A percentile compares a stretch with the other conserved stretches of the same genome.
Evolutionary conservation across 1,140 invertebrate species (phyloP).

Genomic region (Brachionus koreanus): DNA sequence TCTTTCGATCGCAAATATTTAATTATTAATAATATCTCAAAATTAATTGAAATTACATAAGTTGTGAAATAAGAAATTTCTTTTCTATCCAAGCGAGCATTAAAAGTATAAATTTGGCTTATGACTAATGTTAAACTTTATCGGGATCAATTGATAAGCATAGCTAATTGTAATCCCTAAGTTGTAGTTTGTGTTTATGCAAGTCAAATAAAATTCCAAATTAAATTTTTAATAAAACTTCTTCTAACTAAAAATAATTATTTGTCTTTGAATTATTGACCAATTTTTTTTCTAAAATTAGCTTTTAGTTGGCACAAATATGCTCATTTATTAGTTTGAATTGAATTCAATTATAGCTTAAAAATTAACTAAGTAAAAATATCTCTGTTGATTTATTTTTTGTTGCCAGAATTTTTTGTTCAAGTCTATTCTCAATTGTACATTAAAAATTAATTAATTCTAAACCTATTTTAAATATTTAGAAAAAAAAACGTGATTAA

Average conservation of each 20-base stretch:
- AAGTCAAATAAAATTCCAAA: background rate
- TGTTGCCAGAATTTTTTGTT: background rate
- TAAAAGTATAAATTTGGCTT: background rate
- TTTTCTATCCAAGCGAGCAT: background rate
- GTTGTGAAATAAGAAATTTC: background rate
- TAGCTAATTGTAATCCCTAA: background rate
- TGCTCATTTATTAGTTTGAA: no score
- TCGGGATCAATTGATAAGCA: background rate
- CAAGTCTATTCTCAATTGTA: background rate
- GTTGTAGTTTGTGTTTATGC: background rate
- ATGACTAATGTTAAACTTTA: background rate
- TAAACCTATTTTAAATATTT: background rate
- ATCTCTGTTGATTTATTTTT: no score
- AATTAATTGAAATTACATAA: background rate
- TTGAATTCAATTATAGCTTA: no score
- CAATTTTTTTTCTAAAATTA: no score
- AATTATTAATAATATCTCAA: background rate
- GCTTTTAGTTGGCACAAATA: no score
- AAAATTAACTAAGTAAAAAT: no score
- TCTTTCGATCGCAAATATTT: slow-evolving; percentile 13
- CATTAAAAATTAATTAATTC: background rate
- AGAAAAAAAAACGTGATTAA: background rate
- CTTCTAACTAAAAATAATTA: background rate
- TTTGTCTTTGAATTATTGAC: background rate
- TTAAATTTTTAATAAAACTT: background rate